Conservation (phyloP, 2,113 vertebrate species). For the Pachypanchax playfairii region DNA sequence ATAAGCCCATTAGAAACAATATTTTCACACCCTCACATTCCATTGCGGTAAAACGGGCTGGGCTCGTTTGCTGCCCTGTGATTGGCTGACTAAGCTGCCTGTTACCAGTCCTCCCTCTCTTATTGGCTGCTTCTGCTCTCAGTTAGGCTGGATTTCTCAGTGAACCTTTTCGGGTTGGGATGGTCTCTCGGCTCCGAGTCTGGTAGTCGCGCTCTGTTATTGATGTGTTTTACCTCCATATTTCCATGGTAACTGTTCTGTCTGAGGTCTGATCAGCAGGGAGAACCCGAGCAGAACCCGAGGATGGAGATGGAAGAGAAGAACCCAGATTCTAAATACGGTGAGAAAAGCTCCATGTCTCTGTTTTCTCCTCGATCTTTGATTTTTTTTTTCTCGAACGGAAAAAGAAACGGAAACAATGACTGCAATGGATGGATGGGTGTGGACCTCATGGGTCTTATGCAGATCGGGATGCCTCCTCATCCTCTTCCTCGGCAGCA, state of each 20-base stretch:
- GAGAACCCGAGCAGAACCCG: constrained; percentile 24
- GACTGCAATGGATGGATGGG: constrained; percentile 71
- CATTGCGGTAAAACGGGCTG: constrained; percentile 14
- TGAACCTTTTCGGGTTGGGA: constrained; percentile 19
- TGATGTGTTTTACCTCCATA: constrained; percentile 49
- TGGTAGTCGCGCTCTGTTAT: constrained; percentile 25
- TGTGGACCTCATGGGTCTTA: constrained; percentile 68
- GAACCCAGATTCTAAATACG: constrained; percentile 74
- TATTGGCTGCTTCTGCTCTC: constrained; percentile 51
- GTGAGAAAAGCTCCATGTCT: constrained; percentile 46
- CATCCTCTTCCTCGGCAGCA: constrained; percentile 8
- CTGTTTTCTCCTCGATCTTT: constrained; percentile 5
- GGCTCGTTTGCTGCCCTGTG: not conserved
- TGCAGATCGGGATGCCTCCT: constrained; percentile 42
- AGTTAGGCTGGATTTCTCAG: constrained; percentile 22
- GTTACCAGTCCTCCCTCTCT: not conserved
- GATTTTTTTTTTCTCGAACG: constrained; percentile 22
- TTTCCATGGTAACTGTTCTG: constrained; percentile 71
- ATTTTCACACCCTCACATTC: constrained; percentile 42
- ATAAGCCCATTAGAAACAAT: not conserved
- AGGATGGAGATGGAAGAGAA: constrained; percentile 75
- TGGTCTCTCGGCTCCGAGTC: constrained; percentile 12
- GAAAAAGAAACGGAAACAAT: constrained; percentile 68
- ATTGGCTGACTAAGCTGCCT: constrained; percentile 48
- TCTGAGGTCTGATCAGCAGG: constrained; percentile 34